Percentiles rank a stretch among this genome's conserved stretches.
phyloP scores from a whole-genome alignment of 2,888 invertebrate species.

The Flexamia atlantica region DNA sequence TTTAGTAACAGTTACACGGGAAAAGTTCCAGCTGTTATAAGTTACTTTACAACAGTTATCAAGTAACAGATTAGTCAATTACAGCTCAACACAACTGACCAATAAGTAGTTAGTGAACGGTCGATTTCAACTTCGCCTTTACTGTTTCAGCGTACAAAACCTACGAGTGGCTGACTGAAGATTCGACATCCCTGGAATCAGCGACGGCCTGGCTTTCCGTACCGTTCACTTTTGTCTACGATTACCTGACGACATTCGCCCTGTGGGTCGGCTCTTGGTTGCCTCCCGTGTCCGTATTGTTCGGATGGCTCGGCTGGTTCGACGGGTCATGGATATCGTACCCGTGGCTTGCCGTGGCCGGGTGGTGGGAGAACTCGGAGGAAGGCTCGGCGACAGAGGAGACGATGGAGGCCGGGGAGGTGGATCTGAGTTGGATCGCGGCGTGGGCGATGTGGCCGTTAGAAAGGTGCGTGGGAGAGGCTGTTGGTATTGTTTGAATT shows the following conservation, averaged over 20 bases:
- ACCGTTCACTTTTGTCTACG: not conserved
- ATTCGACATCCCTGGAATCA: not conserved
- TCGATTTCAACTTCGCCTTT: no score
- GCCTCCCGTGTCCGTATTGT: no score
- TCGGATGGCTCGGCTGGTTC: conserved; percentile 17
- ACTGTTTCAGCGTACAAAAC: conserved; percentile 9
- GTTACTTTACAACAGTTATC: no score
- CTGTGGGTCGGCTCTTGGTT: not conserved
- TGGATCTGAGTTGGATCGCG: not conserved
- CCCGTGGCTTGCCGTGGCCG: conserved; percentile 3
- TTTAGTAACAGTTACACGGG: no score
- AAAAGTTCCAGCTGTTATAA: no score
- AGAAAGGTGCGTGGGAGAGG: not conserved
- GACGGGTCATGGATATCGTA: conserved; percentile 26
- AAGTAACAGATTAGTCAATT: no score
- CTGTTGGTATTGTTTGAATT: no score
- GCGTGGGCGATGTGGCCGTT: conserved; percentile 19
- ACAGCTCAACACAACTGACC: no score
- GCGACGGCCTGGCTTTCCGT: not conserved
- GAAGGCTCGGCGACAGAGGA: not conserved
- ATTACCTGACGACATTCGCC: not conserved
- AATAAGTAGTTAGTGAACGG: no score
- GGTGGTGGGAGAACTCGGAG: conserved; percentile 5
- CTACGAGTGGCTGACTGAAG: not conserved
- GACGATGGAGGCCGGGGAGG: not conserved